These are phyloP conservation scores for Arion vulgaris DNA, from an alignment of 1,140 invertebrate species.

Conservation along the genomic window DNA sequence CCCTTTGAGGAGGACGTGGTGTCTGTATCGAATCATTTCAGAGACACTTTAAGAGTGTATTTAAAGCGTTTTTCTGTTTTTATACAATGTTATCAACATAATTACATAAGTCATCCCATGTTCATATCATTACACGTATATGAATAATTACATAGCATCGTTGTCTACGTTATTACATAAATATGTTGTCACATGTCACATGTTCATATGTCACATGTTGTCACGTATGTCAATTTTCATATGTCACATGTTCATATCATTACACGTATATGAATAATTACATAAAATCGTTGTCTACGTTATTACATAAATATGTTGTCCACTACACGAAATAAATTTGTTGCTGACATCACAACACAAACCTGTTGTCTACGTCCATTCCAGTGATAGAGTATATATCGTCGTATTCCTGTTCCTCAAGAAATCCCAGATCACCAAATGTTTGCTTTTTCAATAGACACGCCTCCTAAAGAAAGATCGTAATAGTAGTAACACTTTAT, in stretches of 20 bases:
- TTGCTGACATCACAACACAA: neutral
- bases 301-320: neutral
- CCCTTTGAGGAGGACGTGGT: too few species aligned
- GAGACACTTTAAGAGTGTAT: too few species aligned
- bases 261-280: too few species aligned
- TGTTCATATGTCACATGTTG: too few species aligned
- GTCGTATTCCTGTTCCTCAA: conserved; percentile 3
- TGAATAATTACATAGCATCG: neutral
- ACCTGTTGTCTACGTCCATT: conserved; percentile 20
- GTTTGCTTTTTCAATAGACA: conserved; percentile 17
- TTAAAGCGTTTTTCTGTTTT: too few species aligned
- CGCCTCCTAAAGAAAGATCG: neutral
- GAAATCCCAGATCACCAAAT: conserved; percentile 11
- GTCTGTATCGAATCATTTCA: too few species aligned
- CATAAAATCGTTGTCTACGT: neutral
- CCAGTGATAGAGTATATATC: conserved; percentile 22
- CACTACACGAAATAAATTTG: neutral
- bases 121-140: too few species aligned
- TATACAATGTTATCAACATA: too few species aligned
- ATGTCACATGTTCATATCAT: too few species aligned
- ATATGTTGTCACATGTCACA: neutral
- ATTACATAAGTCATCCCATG: too few species aligned
- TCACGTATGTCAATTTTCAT: too few species aligned
- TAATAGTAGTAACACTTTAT: too few species aligned
- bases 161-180: neutral